A percentile compares a stretch with the other conserved stretches of the same genome.
Evolutionary conservation across 2,888 invertebrate species (phyloP).

Genomic region (Beris chalybata): DNA sequence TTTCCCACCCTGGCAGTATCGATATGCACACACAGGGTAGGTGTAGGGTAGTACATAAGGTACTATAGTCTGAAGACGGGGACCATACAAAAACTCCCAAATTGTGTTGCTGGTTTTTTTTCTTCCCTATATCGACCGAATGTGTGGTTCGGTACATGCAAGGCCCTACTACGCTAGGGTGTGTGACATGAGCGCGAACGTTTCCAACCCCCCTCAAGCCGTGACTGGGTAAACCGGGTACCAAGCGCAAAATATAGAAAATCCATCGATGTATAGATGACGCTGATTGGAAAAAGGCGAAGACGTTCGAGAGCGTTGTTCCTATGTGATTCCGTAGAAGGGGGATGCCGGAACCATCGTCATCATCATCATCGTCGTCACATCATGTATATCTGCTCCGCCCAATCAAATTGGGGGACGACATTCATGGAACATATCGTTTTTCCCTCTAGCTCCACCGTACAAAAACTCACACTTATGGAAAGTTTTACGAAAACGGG

Average conservation of each 20-base stretch:
- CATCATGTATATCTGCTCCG: conserved; percentile 36
- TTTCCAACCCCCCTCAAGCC: background rate
- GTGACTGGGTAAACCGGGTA: background rate
- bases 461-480: conserved; percentile 29
- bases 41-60: too few relatives aligned
- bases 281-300: conserved; percentile 40
- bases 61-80: too few relatives aligned
- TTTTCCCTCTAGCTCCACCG: conserved; percentile 22
- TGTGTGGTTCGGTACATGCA: background rate
- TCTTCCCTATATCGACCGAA: background rate
- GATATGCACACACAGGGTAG: too few relatives aligned
- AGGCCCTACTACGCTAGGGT: background rate
- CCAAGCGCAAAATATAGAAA: conserved; percentile 33
- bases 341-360: conserved; percentile 10
- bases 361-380: conserved; percentile 16
- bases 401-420: conserved; percentile 37
- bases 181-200: background rate
- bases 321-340: conserved; percentile 6
- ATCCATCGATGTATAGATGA: conserved; percentile 40
- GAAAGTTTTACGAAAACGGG: background rate
- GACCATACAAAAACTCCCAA: too few relatives aligned
- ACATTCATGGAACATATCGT: conserved; percentile 32
- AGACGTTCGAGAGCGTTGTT: conserved; percentile 21
- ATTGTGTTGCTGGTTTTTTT: too few relatives aligned
- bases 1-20: too few relatives aligned